Conservation (phyloP, 2,888 invertebrate genomes). For the Rhamphomyia laevipes region DNA sequence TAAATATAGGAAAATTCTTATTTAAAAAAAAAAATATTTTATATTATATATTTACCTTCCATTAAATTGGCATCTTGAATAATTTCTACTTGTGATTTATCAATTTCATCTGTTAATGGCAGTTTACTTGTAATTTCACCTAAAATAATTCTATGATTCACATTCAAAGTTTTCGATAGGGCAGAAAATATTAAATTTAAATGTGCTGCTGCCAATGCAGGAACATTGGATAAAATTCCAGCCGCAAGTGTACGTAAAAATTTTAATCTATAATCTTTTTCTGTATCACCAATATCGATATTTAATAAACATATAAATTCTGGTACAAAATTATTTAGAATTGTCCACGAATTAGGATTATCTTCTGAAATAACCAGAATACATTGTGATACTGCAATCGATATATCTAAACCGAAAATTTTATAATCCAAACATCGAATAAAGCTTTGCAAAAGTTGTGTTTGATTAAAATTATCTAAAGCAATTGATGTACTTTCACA, state of each 20-base stretch:
- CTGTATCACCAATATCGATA: constrained; percentile 35
- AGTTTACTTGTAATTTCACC: constrained; percentile 41
- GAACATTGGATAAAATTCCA: constrained; percentile 46
- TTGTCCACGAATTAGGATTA: constrained; percentile 45
- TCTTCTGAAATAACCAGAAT: constrained; percentile 60
- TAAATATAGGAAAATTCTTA: neutral
- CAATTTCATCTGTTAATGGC: constrained; percentile 15
- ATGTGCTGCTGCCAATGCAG: constrained; percentile 39
- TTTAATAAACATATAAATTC: constrained; percentile 38
- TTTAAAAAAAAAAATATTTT: neutral
- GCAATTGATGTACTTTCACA: constrained; percentile 55
- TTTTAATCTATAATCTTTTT: constrained; percentile 23
- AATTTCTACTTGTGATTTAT: neutral
- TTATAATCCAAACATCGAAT: constrained; percentile 47
- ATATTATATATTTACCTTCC: neutral
- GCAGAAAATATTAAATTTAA: constrained; percentile 42
- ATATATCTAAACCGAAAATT: constrained; percentile 45
- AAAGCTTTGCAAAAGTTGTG: constrained; percentile 48
- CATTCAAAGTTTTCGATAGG: constrained; percentile 41
- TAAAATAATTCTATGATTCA: constrained; percentile 43
- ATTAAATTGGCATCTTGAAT: neutral
- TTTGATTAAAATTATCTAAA: constrained; percentile 51
- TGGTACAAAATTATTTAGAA: constrained; percentile 41
- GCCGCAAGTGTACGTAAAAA: constrained; percentile 46
- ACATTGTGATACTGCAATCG: constrained; percentile 50